Evolutionary conservation across 2,113 vertebrate genomes (phyloP), one percentile per base, ranked within the genome.

Genomic region (Dromaius novaehollandiae): DNA sequence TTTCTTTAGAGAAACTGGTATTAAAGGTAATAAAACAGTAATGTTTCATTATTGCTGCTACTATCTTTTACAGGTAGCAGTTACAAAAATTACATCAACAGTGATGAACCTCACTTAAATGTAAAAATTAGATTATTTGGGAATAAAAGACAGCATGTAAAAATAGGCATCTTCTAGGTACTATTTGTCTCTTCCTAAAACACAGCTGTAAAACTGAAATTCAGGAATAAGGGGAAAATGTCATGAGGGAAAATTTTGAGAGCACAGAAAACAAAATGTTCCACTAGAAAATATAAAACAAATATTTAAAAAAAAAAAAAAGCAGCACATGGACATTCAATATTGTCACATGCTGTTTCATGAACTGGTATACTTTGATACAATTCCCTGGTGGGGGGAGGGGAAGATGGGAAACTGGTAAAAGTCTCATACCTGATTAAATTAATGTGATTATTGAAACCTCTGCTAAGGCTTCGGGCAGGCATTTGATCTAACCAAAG

Each of bases 401-500:
- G 28, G 44, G 17, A 30, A 11, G 56, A 34, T 34, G 30, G 32
- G 26, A 58, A 58, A 32, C 14, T 81, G 48, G 63, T 13, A 26
- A 58, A 88, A 75, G 18, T 66, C 16, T 89, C 89, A 4, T 97
- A 99, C 99, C 99, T 99, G 98, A 99, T 99, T 77, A 99, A 98
- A 82, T 99, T 99, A 97, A 99, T 99, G 93, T 99, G 99, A 95
- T 99, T 99, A 98, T 99, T 99, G 93, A 99, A 99, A 66, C 99
- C 99, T 97, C 99, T 98, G 92, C 99, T 99, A 34, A 99, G 99
- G 82, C 99, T 99, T 84, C 98, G 98, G 58, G 99, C 98, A 66
- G 99, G 99, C 99, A 99, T 99, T 97, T 99, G 99, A 95, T 99
- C 99, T 86, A 99, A 97, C 99, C 99, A 99, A 70, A 99, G 97